Conservation (phyloP, 2,888 invertebrate species). For the Rhopalosiphum nymphaeae region DNA sequence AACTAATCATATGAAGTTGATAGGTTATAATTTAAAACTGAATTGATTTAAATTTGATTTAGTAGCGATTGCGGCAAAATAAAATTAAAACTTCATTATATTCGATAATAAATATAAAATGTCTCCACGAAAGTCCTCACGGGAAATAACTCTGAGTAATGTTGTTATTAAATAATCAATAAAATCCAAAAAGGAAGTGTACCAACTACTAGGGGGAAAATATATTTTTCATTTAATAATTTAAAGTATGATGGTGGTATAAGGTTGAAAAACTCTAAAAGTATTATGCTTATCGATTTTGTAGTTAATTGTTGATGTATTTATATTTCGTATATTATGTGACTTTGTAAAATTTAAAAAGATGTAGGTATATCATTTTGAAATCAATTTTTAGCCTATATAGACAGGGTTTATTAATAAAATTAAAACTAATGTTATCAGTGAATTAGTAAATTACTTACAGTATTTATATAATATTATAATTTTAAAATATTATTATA, state of each 20-base stretch:
- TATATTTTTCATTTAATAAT: conserved; percentile 42
- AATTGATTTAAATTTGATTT: conserved; percentile 27
- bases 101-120: conserved; percentile 23
- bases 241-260: not conserved
- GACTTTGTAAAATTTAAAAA: not conserved
- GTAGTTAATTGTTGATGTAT: not conserved
- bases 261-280: not conserved
- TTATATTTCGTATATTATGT: not conserved
- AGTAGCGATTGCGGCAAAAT: conserved; percentile 11
- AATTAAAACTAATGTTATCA: not conserved
- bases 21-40: conserved; percentile 40
- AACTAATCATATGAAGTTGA: conserved; percentile 11
- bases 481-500: not conserved
- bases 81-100: conserved; percentile 42
- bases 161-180: conserved; percentile 50
- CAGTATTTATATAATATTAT: not conserved
- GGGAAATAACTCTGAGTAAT: conserved; percentile 24
- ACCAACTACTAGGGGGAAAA: not conserved
- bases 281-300: not conserved
- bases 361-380: not conserved
- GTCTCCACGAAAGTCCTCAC: not conserved
- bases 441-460: not conserved
- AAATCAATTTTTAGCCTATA: not conserved
- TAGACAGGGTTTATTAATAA: not conserved
- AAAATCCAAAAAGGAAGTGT: conserved; percentile 2